phyloP scores from a whole-genome alignment of 2,888 invertebrate species.

The Torymus texanus region DNA sequence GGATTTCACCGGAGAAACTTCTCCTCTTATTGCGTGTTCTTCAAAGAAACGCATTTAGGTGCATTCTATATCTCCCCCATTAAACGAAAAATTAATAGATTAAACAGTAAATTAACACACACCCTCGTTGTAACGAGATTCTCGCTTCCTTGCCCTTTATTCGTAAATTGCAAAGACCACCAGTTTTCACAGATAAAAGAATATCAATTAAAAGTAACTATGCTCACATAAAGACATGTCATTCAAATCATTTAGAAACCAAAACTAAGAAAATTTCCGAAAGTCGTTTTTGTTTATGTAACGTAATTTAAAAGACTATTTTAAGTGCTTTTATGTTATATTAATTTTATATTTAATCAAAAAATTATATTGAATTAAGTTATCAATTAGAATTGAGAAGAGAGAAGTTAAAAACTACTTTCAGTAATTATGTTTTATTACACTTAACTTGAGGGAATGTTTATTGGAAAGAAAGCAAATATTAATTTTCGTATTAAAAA shows the following conservation, averaged over 20 bases:
- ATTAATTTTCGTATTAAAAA: too few relatives aligned
- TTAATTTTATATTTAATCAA: too few relatives aligned
- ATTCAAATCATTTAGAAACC: constrained; percentile 40
- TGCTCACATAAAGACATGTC: constrained; percentile 6
- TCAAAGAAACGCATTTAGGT: constrained; percentile 15
- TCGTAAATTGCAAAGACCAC: neutral
- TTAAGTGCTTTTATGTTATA: too few relatives aligned
- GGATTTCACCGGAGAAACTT: constrained; percentile 27
- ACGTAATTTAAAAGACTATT: too few relatives aligned
- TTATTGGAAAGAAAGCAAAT: neutral
- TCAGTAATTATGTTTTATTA: neutral
- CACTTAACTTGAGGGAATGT: constrained; percentile 27
- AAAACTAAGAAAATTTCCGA: neutral
- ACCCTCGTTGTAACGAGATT: constrained; percentile 14
- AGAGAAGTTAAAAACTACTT: too few relatives aligned
- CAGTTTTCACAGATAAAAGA: constrained; percentile 2
- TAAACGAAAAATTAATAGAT: constrained; percentile 1
- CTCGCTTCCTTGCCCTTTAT: constrained; percentile 8
- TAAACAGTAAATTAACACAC: constrained; percentile 5
- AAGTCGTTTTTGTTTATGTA: too few relatives aligned
- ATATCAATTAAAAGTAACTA: constrained; percentile 9
- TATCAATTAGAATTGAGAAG: too few relatives aligned
- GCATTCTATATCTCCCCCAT: constrained; percentile 8
- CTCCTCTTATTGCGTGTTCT: neutral
- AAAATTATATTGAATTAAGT: too few relatives aligned